Evolutionary conservation across 2,113 vertebrate genomes (phyloP).

Genomic region (Philantomba maxwellii): DNA sequence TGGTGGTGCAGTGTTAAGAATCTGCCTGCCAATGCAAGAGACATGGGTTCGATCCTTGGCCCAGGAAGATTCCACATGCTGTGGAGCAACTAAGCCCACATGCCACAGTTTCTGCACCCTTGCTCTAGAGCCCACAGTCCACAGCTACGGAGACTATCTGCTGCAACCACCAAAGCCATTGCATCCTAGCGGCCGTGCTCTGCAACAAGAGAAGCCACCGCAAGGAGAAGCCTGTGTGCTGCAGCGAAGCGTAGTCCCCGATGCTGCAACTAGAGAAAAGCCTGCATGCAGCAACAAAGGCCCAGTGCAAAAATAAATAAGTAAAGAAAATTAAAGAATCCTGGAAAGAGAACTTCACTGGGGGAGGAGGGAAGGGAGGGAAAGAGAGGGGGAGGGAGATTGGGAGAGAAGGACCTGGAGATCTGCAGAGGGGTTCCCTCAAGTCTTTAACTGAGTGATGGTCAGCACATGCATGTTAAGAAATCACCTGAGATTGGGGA

Average conservation of each 20-base stretch:
- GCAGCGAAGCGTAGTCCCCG: not conserved
- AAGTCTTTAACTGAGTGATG: not conserved
- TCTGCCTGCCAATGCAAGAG: not conserved
- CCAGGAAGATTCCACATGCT: not conserved
- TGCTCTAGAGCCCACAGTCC: not conserved
- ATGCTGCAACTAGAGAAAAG: not conserved
- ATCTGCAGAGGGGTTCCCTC: no score
- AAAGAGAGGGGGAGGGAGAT: no score
- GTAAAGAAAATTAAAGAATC: not conserved
- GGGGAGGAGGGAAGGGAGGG: fast-evolving
- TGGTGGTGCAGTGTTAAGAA: not conserved
- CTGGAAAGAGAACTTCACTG: not conserved
- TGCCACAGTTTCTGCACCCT: not conserved
- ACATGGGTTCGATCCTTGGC: not conserved
- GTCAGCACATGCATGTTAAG: not conserved
- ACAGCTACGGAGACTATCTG: not conserved
- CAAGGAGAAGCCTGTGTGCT: not conserved
- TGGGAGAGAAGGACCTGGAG: not conserved
- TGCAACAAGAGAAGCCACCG: not conserved
- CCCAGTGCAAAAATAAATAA: not conserved
- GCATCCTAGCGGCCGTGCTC: not conserved
- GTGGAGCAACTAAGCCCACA: not conserved
- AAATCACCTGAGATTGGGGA: not conserved
- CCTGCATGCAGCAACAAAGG: not conserved
- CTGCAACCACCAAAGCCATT: not conserved